These are phyloP conservation scores for Microplitis demolitor DNA, from an alignment of 1,140 invertebrate species.

Conservation along the genomic window DNA sequence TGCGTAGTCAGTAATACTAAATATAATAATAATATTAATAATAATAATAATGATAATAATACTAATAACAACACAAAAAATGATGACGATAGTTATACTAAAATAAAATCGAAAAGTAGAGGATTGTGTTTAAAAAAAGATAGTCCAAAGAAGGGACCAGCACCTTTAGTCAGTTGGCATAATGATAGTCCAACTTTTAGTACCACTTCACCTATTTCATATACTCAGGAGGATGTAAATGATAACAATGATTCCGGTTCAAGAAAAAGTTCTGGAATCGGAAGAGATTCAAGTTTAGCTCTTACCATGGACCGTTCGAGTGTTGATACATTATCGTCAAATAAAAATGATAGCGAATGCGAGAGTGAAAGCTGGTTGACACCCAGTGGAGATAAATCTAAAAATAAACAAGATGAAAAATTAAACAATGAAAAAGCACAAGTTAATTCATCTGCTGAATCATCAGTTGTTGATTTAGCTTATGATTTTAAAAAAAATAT, in stretches of 20 bases:
- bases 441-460: background rate
- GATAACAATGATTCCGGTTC: constrained; percentile 22
- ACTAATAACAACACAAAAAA: background rate
- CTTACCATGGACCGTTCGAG: constrained; percentile 10
- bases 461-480: constrained; percentile 20
- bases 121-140: background rate
- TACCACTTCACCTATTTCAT: constrained; percentile 31
- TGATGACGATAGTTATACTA: background rate
- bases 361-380: constrained; percentile 8
- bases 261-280: constrained; percentile 25
- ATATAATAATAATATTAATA: background rate
- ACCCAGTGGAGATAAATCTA: background rate
- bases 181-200: constrained; percentile 43
- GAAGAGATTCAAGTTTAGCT: background rate
- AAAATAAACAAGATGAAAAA: background rate
- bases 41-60: background rate
- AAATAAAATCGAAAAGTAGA: background rate
- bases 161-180: constrained; percentile 54
- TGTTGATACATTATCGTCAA: background rate
- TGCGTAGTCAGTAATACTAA: background rate
- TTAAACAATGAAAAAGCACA: background rate
- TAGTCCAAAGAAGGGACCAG: constrained; percentile 25
- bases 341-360: constrained; percentile 21
- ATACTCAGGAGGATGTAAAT: background rate
- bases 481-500: constrained; percentile 13